A percentile compares a stretch with the other conserved stretches of the same genome.
These are phyloP conservation scores for Pempheris klunzingeri DNA, from an alignment of 2,797 vertebrate genomes.

Conservation along the genomic window DNA sequence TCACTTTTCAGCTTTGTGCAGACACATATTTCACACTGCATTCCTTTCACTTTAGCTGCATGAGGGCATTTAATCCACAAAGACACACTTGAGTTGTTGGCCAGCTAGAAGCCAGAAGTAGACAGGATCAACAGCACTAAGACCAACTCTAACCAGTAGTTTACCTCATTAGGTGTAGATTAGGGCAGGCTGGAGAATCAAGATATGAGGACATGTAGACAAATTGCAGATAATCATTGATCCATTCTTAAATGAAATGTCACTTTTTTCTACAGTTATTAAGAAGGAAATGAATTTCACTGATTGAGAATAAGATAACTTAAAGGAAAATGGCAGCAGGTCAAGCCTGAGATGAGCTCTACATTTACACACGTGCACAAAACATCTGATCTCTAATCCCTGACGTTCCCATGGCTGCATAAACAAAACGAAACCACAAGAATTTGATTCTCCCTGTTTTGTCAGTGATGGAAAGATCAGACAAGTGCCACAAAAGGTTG, in stretches of 20 bases:
- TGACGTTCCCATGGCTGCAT: constrained; percentile 48
- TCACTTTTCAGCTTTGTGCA: constrained; percentile 7
- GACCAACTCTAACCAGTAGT: constrained; percentile 40
- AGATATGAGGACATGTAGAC: constrained; percentile 23
- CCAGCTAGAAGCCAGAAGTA: constrained; percentile 35
- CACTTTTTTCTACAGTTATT: neutral
- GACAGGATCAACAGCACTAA: constrained; percentile 45
- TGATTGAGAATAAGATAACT: neutral
- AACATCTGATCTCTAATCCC: constrained; percentile 45
- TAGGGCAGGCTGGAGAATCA: constrained; percentile 28
- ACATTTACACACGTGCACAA: neutral
- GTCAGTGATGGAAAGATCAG: constrained; percentile 71
- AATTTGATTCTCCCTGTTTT: constrained; percentile 64
- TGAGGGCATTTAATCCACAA: constrained; percentile 60
- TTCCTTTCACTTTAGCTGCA: constrained; percentile 51
- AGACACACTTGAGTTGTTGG: constrained; percentile 58
- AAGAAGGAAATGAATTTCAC: neutral
- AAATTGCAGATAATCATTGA: neutral
- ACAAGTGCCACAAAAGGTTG: constrained; percentile 71
- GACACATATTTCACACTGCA: constrained; percentile 41
- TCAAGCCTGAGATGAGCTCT: neutral
- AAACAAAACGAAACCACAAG: constrained; percentile 72
- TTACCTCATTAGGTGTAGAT: constrained; percentile 65
- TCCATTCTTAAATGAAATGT: constrained; percentile 21
- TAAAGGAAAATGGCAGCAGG: neutral